Conservation (phyloP, 1,140 invertebrate species). For the Euschistus heros region DNA sequence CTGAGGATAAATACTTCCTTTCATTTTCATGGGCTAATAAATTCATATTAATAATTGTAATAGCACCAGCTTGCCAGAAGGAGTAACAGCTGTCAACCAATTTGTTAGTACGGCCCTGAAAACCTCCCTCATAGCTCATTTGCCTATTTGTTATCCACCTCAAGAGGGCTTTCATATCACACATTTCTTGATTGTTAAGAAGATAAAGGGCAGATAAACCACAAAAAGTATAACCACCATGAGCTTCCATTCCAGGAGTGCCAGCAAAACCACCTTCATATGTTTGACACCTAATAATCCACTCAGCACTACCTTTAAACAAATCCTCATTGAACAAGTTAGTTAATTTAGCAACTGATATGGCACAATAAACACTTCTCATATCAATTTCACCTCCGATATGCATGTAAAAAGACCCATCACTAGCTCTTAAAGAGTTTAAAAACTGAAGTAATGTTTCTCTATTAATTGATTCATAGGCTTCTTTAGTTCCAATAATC, state of each 20-base stretch:
- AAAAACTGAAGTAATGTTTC: constrained; percentile 65
- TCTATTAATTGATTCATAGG: constrained; percentile 67
- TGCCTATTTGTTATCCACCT: constrained; percentile 81
- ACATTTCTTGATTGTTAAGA: constrained; percentile 65
- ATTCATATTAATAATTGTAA: constrained; percentile 5
- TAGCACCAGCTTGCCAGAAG: constrained; percentile 81
- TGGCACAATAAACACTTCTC: constrained; percentile 88
- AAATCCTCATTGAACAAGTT: constrained; percentile 67
- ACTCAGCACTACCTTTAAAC: constrained; percentile 77
- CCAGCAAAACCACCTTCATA: constrained; percentile 98
- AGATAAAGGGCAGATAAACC: constrained; percentile 79
- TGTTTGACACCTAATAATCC: constrained; percentile 87
- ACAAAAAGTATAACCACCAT: constrained; percentile 98
- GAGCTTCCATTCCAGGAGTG: constrained; percentile 88
- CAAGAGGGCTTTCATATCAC: constrained; percentile 67
- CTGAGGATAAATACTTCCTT: constrained; percentile 16
- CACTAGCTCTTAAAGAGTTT: constrained; percentile 57
- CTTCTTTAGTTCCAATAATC: constrained; percentile 76
- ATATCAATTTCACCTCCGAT: constrained; percentile 91
- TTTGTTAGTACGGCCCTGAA: constrained; percentile 94
- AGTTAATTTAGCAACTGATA: constrained; percentile 77
- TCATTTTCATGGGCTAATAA: not conserved
- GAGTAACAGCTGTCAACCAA: constrained; percentile 97
- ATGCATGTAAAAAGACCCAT: constrained; percentile 88
- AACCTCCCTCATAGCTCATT: constrained; percentile 84